Conservation (phyloP, 2,888 invertebrate species). For the Dromius quadrimaculatus region DNA sequence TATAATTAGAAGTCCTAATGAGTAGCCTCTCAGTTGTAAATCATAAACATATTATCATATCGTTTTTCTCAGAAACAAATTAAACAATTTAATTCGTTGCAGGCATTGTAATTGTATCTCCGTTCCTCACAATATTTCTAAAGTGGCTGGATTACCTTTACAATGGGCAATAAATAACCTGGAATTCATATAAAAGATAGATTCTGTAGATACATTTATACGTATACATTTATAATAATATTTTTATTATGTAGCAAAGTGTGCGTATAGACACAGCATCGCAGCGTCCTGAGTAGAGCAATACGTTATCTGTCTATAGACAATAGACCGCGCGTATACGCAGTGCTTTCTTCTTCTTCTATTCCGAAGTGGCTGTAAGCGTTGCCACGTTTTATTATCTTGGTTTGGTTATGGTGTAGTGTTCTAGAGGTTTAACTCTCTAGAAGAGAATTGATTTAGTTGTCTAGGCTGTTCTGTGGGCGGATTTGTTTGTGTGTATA, state of each 20-base stretch:
- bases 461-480: constrained; percentile 66
- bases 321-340: constrained; percentile 24
- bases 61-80: too few species aligned
- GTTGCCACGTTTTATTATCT: constrained; percentile 37
- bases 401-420: constrained; percentile 2
- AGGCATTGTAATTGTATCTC: neutral
- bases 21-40: too few species aligned
- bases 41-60: too few species aligned
- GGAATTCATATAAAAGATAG: constrained; percentile 26
- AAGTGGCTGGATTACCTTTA: neutral
- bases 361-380: constrained; percentile 42
- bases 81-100: neutral
- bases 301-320: constrained; percentile 49
- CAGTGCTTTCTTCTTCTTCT: too few species aligned
- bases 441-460: constrained; percentile 67
- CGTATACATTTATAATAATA: neutral
- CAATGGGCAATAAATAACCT: constrained; percentile 22
- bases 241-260: constrained; percentile 25
- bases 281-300: constrained; percentile 39
- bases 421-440: constrained; percentile 29
- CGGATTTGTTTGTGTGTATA: constrained; percentile 66
- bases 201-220: constrained; percentile 22
- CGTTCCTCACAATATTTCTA: neutral
- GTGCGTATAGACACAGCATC: constrained; percentile 29
- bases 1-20: too few species aligned